A percentile compares a stretch with the other conserved stretches of the same genome.
phyloP scores from a whole-genome alignment of 2,113 vertebrate genomes.

The Sinocyclocheilus maitianheensis region DNA sequence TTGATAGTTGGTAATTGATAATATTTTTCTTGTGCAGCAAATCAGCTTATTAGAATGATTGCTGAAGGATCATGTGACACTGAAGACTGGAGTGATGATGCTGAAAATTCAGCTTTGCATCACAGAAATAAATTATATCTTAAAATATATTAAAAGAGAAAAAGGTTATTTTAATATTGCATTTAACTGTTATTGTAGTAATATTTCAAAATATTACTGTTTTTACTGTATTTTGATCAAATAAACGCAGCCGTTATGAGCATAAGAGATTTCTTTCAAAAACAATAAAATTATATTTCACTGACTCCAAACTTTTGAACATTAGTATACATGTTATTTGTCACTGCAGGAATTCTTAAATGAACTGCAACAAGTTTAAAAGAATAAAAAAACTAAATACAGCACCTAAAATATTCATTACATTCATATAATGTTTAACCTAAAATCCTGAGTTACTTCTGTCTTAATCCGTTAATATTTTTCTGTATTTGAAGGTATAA shows the following conservation, averaged over 20 bases:
- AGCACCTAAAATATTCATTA: neutral
- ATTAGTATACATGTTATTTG: neutral
- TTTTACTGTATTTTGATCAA: neutral
- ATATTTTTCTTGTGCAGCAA: neutral
- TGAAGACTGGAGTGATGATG: neutral
- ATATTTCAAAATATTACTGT: neutral
- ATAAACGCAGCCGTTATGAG: neutral
- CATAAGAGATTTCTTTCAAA: neutral
- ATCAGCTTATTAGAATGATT: neutral
- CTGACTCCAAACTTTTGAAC: neutral
- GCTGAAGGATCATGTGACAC: neutral
- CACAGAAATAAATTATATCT: neutral
- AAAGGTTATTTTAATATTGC: neutral
- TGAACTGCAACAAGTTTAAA: neutral
- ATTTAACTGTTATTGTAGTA: neutral
- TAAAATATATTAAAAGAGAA: neutral
- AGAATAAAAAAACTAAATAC: too few relatives aligned
- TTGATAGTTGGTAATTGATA: too few relatives aligned
- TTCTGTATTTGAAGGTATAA: slow-evolving; percentile 83
- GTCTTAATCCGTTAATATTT: slow-evolving; percentile 1
- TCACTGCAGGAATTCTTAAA: neutral
- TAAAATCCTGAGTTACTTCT: neutral
- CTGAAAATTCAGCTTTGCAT: neutral
- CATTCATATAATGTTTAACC: neutral
- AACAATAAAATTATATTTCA: neutral